Evolutionary conservation across 1,140 invertebrate genomes (phyloP).

Genomic region (Delia radicum): DNA sequence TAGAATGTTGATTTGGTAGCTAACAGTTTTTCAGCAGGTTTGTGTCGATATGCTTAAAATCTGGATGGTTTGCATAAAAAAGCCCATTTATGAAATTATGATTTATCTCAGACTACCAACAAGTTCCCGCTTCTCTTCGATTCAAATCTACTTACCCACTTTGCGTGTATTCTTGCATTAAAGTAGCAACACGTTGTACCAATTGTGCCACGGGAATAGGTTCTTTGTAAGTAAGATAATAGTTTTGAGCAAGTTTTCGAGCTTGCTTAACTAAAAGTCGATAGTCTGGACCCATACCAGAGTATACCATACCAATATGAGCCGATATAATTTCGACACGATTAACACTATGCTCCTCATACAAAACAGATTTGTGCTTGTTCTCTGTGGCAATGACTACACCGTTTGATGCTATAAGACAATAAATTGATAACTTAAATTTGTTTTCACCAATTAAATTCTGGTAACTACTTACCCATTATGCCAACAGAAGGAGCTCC

Average conservation of each 20-base stretch:
- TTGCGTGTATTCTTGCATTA: conserved; percentile 99
- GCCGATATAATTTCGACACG: conserved; percentile 96
- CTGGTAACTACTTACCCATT: conserved; percentile 69
- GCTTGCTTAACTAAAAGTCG: conserved; percentile 91
- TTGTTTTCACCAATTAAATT: neutral
- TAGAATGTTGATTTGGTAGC: too few species aligned
- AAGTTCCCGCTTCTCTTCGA: too few species aligned
- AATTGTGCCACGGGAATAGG: conserved; percentile 95
- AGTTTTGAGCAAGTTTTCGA: conserved; percentile 96
- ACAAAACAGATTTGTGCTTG: conserved; percentile 95
- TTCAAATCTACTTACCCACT: conserved; percentile 92
- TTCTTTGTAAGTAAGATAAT: conserved; percentile 88
- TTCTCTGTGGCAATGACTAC: conserved; percentile 99
- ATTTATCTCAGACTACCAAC: too few species aligned
- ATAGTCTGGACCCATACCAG: conserved; percentile 89
- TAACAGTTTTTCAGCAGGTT: too few species aligned
- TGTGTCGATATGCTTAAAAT: too few species aligned
- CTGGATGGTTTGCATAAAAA: too few species aligned
- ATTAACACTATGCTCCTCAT: conserved; percentile 93
- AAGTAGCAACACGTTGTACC: conserved; percentile 92
- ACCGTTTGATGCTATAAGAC: conserved; percentile 77
- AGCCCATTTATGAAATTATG: too few species aligned
- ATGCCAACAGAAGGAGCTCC: conserved; percentile 99
- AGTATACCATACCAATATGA: conserved; percentile 98
- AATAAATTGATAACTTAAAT: neutral